These are phyloP conservation scores for Trochalopteron elliotii DNA, from an alignment of 2,113 vertebrate genomes.

Conservation along the genomic window DNA sequence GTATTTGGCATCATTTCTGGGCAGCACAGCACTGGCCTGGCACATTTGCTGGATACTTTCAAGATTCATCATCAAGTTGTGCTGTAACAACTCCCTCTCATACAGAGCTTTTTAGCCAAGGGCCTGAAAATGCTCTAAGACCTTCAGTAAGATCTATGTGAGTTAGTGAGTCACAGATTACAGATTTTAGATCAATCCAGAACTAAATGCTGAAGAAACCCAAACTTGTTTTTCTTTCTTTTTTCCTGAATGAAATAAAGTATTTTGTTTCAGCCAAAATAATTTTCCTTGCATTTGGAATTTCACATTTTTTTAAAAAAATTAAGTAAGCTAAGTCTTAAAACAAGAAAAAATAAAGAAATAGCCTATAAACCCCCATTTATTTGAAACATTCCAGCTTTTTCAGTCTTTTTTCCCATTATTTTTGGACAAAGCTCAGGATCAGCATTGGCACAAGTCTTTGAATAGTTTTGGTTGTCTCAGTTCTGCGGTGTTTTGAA, in stretches of 20 bases:
- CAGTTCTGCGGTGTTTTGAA: background rate
- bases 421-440: background rate
- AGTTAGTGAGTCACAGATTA: background rate
- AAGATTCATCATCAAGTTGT: slow-evolving; percentile 29
- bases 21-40: background rate
- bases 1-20: slow-evolving; percentile 33
- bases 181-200: background rate
- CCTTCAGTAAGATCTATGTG: background rate
- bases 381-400: background rate
- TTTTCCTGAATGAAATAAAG: background rate
- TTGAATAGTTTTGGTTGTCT: background rate
- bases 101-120: background rate
- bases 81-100: background rate
- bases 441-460: background rate
- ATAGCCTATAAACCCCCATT: background rate
- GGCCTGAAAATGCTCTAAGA: background rate
- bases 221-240: background rate
- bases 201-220: background rate
- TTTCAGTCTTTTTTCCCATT: background rate
- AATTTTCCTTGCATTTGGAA: background rate
- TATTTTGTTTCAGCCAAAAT: background rate
- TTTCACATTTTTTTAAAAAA: background rate
- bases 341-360: background rate
- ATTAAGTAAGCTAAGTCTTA: background rate
- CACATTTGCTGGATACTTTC: background rate